phyloP scores from a whole-genome alignment of 2,113 vertebrate genomes.

The Pituophis catenifer region DNA sequence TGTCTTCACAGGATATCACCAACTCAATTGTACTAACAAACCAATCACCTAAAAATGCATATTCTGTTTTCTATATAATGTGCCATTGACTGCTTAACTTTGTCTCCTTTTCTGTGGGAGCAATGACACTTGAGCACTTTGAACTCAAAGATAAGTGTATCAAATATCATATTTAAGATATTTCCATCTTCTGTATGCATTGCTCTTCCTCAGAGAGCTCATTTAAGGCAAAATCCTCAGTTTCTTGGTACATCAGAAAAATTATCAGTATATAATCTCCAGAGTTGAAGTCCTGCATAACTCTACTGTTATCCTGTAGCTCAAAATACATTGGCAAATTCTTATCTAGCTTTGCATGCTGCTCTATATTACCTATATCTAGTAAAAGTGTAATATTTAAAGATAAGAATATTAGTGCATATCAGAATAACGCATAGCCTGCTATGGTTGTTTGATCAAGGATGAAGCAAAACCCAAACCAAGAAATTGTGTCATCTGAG shows the following conservation, averaged over 20 bases:
- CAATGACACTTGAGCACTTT: background rate
- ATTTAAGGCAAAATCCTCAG: background rate
- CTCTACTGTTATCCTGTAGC: background rate
- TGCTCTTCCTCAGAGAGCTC: background rate
- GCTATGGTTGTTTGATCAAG: background rate
- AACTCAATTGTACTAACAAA: background rate
- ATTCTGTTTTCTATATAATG: background rate
- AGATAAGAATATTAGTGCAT: background rate
- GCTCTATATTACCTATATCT: background rate
- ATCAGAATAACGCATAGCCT: background rate
- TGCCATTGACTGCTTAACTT: background rate
- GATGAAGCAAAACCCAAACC: background rate
- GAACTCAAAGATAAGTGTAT: background rate
- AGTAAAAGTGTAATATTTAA: background rate
- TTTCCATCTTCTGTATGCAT: background rate
- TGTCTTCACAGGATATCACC: background rate
- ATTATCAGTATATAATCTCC: background rate
- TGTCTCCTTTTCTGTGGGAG: background rate
- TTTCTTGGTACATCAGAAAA: background rate
- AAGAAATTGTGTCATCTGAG: background rate
- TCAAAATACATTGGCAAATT: background rate
- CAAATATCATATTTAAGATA: background rate
- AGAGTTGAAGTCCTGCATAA: background rate
- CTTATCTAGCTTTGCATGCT: background rate
- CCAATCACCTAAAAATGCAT: background rate